Evolutionary conservation across 2,888 invertebrate species (phyloP), one percentile per base, ranked within the genome.

Genomic region (Therioaphis trifolii): DNA sequence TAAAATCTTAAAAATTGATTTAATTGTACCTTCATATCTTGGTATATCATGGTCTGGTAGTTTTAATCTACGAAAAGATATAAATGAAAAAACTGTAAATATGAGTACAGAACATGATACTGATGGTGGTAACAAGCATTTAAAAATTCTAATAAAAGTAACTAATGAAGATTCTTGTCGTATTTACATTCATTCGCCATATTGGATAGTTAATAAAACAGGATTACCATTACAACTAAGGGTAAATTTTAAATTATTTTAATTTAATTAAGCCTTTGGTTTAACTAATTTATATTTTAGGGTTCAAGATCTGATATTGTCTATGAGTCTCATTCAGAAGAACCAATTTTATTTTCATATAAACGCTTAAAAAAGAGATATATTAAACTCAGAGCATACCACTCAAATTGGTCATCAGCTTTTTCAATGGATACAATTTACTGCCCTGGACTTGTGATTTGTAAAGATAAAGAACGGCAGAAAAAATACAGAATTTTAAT

Each of bases 131-230:
- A 91, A 91, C 87, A 92, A 93, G 86, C 92, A 93, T 86, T 90
- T 94, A 86, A 90, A 92, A 29, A 90, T 95, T 72, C 92, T 92
- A 87, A 91, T 94, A 43, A 92, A 92, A 86, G 90, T 93, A 27
- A 92, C 92, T 84, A 90, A 92, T 77, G 90, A 90, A 55, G 91
- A 91, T 76, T 91, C 91, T 86, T 92, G 93, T 89, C 91, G 92
- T 85, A 88, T 95, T 79, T 91, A 91, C 87, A 90, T 95, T 87
- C 93, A 94, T 88, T 93, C 95, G 1, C 94, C 95, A 21, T 96
- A 94, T 88, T 97, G 96, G 96, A 91, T 97, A 87, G 93, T 96
- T 86, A 97, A 97, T 89, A 95, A 95, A 89, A 94, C 95, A 4
- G 94, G 94, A 18, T 89, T 96, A 85, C 95, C 96, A 4, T 88